phyloP scores from a whole-genome alignment of 2,888 invertebrate species.

The Gastracanthus pulcherrimus region DNA sequence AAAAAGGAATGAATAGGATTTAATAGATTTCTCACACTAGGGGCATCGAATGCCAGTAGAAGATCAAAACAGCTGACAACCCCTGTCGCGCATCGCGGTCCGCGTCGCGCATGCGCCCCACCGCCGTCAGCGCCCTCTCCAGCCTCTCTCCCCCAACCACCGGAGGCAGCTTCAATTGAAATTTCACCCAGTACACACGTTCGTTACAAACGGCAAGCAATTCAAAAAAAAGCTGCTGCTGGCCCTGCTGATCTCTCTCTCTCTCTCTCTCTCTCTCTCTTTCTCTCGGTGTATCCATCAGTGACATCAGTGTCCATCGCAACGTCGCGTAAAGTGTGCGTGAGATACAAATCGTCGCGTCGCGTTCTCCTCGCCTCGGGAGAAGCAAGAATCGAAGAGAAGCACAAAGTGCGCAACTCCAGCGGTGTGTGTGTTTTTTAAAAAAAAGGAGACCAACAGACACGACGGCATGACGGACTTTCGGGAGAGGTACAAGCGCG shows the following conservation, averaged over 20 bases:
- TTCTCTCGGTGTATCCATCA: no score
- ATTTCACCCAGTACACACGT: no score
- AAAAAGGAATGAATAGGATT: no score
- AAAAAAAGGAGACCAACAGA: neutral
- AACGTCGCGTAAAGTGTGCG: no score
- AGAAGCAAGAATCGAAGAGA: neutral
- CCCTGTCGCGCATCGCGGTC: neutral
- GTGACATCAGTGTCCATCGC: no score
- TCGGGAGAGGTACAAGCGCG: slow-evolving; percentile 50
- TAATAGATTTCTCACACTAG: no score
- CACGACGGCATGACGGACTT: slow-evolving; percentile 46
- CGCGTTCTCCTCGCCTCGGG: neutral
- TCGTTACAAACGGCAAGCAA: neutral
- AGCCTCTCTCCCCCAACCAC: no score
- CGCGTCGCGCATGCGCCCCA: neutral
- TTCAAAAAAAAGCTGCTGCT: neutral
- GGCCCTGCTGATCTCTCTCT: neutral
- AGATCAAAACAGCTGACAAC: neutral
- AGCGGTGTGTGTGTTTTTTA: neutral
- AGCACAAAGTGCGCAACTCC: neutral
- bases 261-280: no score
- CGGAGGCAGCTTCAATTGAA: neutral
- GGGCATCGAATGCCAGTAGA: neutral
- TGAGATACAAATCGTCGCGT: neutral
- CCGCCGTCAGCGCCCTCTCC: neutral